Evolutionary conservation across 2,113 vertebrate species (phyloP).

Genomic region (Galbula dea): DNA sequence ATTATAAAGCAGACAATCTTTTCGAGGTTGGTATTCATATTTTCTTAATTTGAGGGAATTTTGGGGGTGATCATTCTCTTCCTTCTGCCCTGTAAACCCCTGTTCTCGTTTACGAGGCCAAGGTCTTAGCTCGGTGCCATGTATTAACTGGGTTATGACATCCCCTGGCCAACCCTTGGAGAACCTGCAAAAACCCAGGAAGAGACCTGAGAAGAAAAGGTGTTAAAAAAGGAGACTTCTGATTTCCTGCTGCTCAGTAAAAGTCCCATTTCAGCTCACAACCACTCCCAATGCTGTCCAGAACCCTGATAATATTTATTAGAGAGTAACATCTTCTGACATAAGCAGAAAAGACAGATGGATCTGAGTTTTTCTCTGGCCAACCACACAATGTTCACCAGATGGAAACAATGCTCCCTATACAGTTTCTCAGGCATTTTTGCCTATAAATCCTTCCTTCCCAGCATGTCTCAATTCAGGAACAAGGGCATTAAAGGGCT

Average conservation of each 20-base stretch:
- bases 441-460: conserved; percentile 16
- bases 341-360: conserved; percentile 44
- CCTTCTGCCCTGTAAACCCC: neutral
- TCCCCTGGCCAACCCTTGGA: neutral
- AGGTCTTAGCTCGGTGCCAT: neutral
- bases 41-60: neutral
- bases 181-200: neutral
- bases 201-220: neutral
- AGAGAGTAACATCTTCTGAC: neutral
- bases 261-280: neutral
- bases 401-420: conserved; percentile 38
- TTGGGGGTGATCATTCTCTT: neutral
- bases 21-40: neutral
- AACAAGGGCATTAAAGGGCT: conserved; percentile 16
- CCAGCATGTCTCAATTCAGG: neutral
- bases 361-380: conserved; percentile 13
- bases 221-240: neutral
- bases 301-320: neutral
- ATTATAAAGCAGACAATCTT: neutral
- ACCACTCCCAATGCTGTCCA: neutral
- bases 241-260: neutral
- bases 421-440: conserved; percentile 20
- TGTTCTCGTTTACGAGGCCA: neutral
- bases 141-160: neutral
- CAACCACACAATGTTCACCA: conserved; percentile 21